Conservation (phyloP, 2,888 invertebrate genomes). For the Dolichomitus sp. region DNA sequence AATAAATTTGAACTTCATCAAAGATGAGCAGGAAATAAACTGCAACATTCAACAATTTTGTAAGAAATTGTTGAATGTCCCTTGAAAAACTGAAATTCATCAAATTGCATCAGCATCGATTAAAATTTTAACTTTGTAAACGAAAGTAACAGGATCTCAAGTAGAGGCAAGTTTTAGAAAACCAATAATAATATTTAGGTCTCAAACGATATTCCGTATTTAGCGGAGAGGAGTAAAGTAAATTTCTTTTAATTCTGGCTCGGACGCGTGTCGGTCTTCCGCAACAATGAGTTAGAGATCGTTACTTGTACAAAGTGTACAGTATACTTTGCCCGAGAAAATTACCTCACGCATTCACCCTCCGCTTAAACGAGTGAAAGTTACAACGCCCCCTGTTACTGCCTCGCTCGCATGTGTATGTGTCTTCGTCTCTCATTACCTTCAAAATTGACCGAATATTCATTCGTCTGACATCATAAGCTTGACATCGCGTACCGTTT, state of each 20-base stretch:
- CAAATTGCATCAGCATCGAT: too few species aligned
- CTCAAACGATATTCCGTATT: conserved; percentile 58
- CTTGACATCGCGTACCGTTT: conserved; percentile 51
- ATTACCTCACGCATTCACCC: conserved; percentile 63
- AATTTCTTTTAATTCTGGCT: too few species aligned
- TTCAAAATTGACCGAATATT: conserved; percentile 37
- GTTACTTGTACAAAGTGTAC: conserved; percentile 45
- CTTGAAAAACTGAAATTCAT: too few species aligned
- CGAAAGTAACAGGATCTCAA: too few species aligned
- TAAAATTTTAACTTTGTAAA: too few species aligned
- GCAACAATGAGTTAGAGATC: conserved; percentile 61
- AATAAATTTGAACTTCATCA: conserved; percentile 37
- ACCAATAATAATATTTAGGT: conserved; percentile 48
- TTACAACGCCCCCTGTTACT: conserved; percentile 43
- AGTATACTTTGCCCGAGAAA: conserved; percentile 67
- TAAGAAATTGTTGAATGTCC: too few species aligned
- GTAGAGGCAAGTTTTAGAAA: too few species aligned
- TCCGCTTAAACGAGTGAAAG: conserved; percentile 69
- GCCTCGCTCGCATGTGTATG: conserved; percentile 9
- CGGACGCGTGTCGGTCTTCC: too few species aligned
- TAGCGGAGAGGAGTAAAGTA: conserved; percentile 53
- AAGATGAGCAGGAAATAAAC: too few species aligned
- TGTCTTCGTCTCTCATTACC: conserved; percentile 19
- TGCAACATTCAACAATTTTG: too few species aligned
- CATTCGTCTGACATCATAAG: conserved; percentile 50